Conservation (phyloP, 2,113 vertebrate species). For the Miniopterus natalensis region DNA sequence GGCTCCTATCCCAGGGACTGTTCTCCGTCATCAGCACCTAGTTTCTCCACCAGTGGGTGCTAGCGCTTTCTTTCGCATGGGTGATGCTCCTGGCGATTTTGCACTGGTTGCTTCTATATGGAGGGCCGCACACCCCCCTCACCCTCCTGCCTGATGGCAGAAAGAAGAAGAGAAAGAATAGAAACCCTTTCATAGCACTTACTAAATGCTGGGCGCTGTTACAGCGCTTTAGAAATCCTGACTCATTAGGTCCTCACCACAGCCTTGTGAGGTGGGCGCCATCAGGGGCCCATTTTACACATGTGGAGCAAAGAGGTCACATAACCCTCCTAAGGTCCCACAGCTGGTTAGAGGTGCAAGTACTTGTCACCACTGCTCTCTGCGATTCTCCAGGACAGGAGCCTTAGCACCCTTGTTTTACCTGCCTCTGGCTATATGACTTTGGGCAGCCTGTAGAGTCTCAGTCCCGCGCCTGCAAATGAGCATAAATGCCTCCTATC, state of each 20-base stretch:
- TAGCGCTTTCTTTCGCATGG: background rate
- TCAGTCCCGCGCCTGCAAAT: background rate
- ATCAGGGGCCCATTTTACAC: background rate
- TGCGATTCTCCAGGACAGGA: background rate
- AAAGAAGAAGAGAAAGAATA: background rate
- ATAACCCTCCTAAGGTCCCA: background rate
- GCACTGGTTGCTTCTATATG: background rate
- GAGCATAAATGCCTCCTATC: background rate
- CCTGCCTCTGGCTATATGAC: background rate
- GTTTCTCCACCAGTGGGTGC: conserved; percentile 11
- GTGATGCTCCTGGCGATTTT: background rate
- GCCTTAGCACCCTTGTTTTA: too few species aligned
- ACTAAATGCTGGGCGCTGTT: background rate
- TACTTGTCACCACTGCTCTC: accelerated
- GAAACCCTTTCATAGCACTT: background rate
- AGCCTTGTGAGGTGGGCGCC: background rate
- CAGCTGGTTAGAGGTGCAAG: background rate
- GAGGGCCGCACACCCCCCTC: background rate
- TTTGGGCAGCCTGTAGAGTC: background rate
- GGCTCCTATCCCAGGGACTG: accelerated
- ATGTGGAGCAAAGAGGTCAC: background rate
- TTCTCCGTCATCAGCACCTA: background rate
- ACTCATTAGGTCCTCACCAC: background rate
- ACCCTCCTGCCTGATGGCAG: background rate
- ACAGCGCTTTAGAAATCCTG: background rate